Conservation (phyloP, 2,888 invertebrate species). For the Drosophila mimica region DNA sequence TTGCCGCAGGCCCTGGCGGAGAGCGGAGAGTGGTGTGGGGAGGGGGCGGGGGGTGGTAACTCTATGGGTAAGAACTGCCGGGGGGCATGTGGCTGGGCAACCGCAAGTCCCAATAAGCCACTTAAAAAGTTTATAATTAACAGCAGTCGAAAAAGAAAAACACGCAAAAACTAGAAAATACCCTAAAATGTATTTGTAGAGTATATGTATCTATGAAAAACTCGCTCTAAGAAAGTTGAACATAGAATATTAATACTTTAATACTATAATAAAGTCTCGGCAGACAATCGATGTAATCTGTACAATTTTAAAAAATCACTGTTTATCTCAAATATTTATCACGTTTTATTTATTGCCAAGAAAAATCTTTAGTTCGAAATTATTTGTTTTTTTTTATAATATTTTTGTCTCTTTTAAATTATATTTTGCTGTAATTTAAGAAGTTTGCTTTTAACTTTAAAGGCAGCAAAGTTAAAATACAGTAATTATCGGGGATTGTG, state of each 20-base stretch:
- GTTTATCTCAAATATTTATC: background rate
- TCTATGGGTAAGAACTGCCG: background rate
- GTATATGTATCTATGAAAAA: background rate
- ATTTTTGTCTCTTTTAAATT: background rate
- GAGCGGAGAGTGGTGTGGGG: background rate
- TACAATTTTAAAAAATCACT: background rate
- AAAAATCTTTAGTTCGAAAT: background rate
- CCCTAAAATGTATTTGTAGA: background rate
- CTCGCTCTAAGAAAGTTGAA: background rate
- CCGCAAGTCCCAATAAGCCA: conserved; percentile 78
- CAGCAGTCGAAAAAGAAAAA: conserved; percentile 55
- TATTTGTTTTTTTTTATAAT: background rate
- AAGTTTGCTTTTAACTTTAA: background rate
- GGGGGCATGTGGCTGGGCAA: conserved; percentile 18
- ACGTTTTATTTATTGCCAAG: background rate
- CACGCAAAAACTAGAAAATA: conserved; percentile 17
- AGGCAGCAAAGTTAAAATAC: conserved; percentile 5
- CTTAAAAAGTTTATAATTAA: conserved; percentile 81
- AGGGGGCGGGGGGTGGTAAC: background rate
- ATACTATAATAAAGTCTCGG: background rate
- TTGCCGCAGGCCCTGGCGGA: conserved; percentile 41
- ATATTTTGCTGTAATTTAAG: background rate
- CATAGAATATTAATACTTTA: background rate
- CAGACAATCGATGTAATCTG: background rate
- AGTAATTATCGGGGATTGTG: background rate